A percentile compares a stretch with the other conserved stretches of the same genome.
Conservation (phyloP, 2,888 invertebrate species). For the Anoncus sp. region DNA sequence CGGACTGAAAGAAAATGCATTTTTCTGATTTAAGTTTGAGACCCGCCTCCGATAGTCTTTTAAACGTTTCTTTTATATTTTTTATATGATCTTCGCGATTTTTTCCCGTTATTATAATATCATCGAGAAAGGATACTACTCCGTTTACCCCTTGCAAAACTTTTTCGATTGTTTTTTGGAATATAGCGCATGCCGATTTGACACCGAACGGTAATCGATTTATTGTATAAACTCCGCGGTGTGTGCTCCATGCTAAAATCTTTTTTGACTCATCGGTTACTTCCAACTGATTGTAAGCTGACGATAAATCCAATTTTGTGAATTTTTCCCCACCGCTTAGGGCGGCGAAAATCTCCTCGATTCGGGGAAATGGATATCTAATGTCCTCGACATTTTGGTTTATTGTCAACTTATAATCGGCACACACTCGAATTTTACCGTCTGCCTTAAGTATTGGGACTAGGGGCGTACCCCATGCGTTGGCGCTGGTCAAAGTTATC, state of each 20-base stretch:
- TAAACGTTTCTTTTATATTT: conserved; percentile 27
- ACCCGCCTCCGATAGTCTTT: conserved; percentile 7
- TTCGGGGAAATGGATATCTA: conserved; percentile 16
- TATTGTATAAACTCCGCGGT: conserved; percentile 3
- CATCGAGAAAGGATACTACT: conserved; percentile 9
- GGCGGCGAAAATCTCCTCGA: conserved; percentile 28
- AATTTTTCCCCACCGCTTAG: conserved; percentile 18
- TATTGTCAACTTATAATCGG: conserved; percentile 26
- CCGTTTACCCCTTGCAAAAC: conserved; percentile 21
- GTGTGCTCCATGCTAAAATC: conserved; percentile 24
- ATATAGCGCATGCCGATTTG: conserved; percentile 20
- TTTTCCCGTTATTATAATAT: conserved; percentile 14
- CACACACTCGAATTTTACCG: conserved; percentile 19
- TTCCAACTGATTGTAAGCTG: conserved; percentile 23
- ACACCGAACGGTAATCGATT: conserved; percentile 22
- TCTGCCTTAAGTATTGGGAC: conserved; percentile 24
- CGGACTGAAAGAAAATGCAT: conserved; percentile 31
- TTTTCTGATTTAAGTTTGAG: no score
- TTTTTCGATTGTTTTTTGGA: conserved; percentile 21
- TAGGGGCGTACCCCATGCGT: conserved; percentile 21
- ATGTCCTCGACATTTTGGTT: conserved; percentile 18
- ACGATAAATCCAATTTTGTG: conserved; percentile 15
- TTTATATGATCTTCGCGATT: conserved; percentile 12
- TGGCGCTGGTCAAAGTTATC: not conserved
- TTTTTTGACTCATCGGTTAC: not conserved